Percentiles rank a stretch among this genome's conserved stretches.
Conservation (phyloP, 2,888 invertebrate genomes). For the Reticulitermes lucifugus region DNA sequence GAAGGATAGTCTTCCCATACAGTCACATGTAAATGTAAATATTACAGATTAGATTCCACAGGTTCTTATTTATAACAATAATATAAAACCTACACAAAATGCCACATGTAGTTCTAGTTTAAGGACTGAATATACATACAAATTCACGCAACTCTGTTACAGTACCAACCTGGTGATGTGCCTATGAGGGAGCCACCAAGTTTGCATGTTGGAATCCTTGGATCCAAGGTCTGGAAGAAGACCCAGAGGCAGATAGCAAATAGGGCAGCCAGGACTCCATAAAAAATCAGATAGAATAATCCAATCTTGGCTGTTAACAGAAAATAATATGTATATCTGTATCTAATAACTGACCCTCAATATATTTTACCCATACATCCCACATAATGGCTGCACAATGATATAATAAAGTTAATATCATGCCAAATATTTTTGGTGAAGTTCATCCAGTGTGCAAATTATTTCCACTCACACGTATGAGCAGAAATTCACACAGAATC, state of each 20-base stretch:
- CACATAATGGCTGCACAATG: too few relatives aligned
- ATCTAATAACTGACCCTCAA: too few relatives aligned
- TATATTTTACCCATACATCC: too few relatives aligned
- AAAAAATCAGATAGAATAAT: constrained; percentile 96
- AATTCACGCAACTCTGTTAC: neutral
- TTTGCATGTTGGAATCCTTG: constrained; percentile 91
- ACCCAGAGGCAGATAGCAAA: constrained; percentile 96
- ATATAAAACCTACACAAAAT: neutral
- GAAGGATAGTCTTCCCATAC: too few relatives aligned
- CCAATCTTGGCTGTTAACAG: constrained; percentile 86
- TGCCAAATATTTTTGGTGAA: too few relatives aligned
- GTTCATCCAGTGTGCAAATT: too few relatives aligned
- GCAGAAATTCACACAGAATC: too few relatives aligned
- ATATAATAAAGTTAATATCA: too few relatives aligned
- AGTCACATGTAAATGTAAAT: too few relatives aligned
- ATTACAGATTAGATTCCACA: too few relatives aligned
- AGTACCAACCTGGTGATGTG: constrained; percentile 83
- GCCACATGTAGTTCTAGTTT: neutral
- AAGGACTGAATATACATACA: neutral
- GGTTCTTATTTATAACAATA: neutral
- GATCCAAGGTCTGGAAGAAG: constrained; percentile 91
- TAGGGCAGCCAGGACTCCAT: constrained; percentile 89
- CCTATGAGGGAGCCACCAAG: constrained; percentile 89
- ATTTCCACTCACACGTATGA: too few relatives aligned
- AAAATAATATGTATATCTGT: constrained; percentile 21